Percentiles rank a stretch among this genome's conserved stretches.
Evolutionary conservation across 1,140 invertebrate genomes (phyloP).

Genomic region (Riptortus pedestris): DNA sequence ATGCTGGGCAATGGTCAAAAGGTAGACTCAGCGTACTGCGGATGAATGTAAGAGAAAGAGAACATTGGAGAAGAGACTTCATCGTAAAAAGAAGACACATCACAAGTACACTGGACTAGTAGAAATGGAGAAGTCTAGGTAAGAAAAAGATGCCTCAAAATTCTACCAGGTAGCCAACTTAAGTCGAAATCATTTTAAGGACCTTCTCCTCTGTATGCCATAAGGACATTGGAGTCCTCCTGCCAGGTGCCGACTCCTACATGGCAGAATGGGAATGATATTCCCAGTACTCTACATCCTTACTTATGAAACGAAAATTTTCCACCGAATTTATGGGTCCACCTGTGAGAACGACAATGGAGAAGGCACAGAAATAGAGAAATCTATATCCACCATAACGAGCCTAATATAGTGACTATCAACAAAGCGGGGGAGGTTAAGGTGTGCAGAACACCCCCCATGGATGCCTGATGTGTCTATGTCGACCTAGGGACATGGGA

Average conservation of each 20-base stretch:
- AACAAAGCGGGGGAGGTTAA: no score
- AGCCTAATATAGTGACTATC: no score
- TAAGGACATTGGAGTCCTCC: neutral
- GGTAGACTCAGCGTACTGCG: neutral
- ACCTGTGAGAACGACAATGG: no score
- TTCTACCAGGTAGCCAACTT: neutral
- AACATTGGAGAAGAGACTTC: neutral
- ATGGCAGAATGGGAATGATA: neutral
- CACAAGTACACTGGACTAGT: neutral
- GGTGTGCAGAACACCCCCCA: no score
- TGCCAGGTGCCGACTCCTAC: neutral
- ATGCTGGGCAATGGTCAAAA: neutral
- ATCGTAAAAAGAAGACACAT: neutral
- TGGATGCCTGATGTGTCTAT: no score
- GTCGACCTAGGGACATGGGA: no score
- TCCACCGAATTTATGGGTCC: no score
- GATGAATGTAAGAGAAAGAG: neutral
- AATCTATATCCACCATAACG: no score
- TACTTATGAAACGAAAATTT: no score
- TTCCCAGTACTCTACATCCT: no score
- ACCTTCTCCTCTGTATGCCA: neutral
- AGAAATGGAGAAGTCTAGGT: neutral
- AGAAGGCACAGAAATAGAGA: no score
- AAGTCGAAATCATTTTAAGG: neutral
- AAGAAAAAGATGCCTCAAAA: neutral